A percentile compares a stretch with the other conserved stretches of the same genome.
Conservation (phyloP, 2,797 vertebrate genomes). For the Poecilia wingei region DNA sequence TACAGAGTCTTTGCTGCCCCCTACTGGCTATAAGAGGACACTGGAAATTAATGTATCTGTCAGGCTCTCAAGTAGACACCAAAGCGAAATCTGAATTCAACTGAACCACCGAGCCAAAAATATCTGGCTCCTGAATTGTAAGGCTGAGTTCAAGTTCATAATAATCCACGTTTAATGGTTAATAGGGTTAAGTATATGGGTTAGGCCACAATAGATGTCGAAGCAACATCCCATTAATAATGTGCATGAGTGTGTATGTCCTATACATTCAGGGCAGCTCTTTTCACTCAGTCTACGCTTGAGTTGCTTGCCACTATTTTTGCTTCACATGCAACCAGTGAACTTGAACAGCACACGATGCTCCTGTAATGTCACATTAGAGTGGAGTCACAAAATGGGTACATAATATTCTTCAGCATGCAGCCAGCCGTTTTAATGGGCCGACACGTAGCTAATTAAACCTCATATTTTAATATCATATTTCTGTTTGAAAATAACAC, state of each 20-base stretch:
- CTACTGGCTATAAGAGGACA: conserved; percentile 18
- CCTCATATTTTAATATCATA: not conserved
- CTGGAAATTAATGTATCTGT: not conserved
- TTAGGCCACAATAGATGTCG: not conserved
- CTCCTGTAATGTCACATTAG: not conserved
- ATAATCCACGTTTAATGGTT: not conserved
- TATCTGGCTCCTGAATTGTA: not conserved
- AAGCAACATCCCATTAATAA: not conserved
- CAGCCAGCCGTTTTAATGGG: not conserved
- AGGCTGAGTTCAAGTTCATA: not conserved
- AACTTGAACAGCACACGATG: not conserved
- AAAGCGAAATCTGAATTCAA: not conserved
- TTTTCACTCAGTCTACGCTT: not conserved
- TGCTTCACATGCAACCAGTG: not conserved
- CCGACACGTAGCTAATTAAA: not conserved
- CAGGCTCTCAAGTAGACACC: not conserved
- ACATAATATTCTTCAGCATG: not conserved
- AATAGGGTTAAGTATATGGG: not conserved
- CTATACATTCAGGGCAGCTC: not conserved
- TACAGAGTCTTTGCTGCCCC: conserved; percentile 38
- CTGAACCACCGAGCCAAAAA: not conserved
- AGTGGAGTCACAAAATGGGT: not conserved
- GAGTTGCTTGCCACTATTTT: not conserved
- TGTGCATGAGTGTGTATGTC: not conserved
- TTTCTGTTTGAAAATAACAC: not conserved